phyloP scores from a whole-genome alignment of 2,797 vertebrate species.

The Amniataba percoides region DNA sequence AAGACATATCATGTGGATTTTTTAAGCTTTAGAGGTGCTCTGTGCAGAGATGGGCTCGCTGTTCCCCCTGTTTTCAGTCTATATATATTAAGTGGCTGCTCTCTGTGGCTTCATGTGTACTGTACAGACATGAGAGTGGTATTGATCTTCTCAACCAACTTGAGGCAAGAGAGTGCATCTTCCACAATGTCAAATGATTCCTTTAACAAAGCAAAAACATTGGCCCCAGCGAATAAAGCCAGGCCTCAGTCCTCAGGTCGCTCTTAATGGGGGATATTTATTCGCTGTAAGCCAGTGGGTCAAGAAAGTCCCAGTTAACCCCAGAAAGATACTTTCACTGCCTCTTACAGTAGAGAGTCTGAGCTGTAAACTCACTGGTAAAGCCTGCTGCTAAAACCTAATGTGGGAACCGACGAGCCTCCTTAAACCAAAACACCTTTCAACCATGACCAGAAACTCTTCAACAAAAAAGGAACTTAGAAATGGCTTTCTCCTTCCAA shows the following conservation, averaged over 20 bases:
- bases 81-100: not conserved
- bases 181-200: not conserved
- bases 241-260: not conserved
- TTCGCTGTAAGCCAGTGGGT: not conserved
- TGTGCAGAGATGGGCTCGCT: not conserved
- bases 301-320: not conserved
- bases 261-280: not conserved
- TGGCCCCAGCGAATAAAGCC: not conserved
- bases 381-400: not conserved
- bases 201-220: not conserved
- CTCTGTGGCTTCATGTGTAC: not conserved
- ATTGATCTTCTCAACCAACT: not conserved
- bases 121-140: not conserved
- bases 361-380: not conserved
- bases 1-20: not conserved
- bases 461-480: not conserved
- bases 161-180: not conserved
- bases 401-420: not conserved
- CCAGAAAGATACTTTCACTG: not conserved
- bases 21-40: not conserved
- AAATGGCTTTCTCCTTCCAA: not conserved
- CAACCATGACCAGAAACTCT: not conserved
- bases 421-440: not conserved
- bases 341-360: not conserved
- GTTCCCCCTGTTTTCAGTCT: not conserved